Evolutionary conservation across 2,888 invertebrate species (phyloP), one percentile per base, ranked within the genome.

Genomic region (Lasioglossum morio): DNA sequence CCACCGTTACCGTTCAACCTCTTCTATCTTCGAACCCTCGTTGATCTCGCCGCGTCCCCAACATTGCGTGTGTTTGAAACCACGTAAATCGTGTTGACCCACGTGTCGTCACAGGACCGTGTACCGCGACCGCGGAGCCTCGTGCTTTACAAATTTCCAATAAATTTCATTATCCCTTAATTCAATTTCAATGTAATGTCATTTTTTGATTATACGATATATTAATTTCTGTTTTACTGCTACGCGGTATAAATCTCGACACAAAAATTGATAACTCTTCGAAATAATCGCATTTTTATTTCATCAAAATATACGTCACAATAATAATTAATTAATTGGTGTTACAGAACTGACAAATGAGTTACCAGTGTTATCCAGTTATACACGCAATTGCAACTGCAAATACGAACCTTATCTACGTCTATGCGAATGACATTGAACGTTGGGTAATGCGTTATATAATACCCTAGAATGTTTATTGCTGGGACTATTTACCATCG

Each of bases 21-120:
- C 83, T 75, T 81, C 84, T 84, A 81, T 76, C 74, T 80, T 81
- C 79, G 66, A 66, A 63, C 66, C 77, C 75, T 88, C 73, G 81
- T 75, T 69, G 82, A 79, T 83, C 70, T 53, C 72, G 27, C n/a
- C 40, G 40, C 74, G 82, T 81, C 60, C 81, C 75, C 85, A 83
- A 81, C 85, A 84, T 79, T 85, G 80, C 63, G 76, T 75, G 43
- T 70, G 84, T 79, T 79, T 74, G 46, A 77, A 77, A 63, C 77
- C 79, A 81, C 79, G 85, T 79, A 85, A 82, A 81, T 75, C 72
- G 66, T 79, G 81, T 82, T 72, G 72, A 85, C 73, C 76, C 87
- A 91, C 88, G 82, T 87, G 82, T 75, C 80, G 81, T 19, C 37
- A 4, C 82, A 89, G 79, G 77, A 46, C n/a, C 79, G 91, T 83